Evolutionary conservation across 2,797 vertebrate species (phyloP).

Genomic region (Manis pentadactyla): DNA sequence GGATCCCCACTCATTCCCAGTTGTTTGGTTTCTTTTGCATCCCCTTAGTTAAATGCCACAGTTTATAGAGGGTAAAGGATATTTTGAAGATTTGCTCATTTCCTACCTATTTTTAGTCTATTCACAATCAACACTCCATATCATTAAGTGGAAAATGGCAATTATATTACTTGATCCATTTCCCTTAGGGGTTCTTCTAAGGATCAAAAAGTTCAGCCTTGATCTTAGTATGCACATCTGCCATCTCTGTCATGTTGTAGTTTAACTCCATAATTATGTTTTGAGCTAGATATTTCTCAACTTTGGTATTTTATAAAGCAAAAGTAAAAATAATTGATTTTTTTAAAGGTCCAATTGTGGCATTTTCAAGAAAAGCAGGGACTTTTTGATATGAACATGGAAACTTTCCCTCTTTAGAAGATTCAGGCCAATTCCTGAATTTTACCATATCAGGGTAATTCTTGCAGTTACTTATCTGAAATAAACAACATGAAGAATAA

Average conservation of each 20-base stretch:
- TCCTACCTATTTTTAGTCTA: conserved; percentile 9
- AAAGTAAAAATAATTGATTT: conserved; percentile 48
- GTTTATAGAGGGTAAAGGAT: neutral
- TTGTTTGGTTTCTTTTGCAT: conserved; percentile 15
- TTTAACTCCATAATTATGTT: conserved; percentile 63
- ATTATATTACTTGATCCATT: conserved; percentile 38
- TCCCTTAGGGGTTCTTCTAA: conserved; percentile 38
- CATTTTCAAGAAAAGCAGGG: conserved; percentile 59
- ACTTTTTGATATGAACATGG: conserved; percentile 60
- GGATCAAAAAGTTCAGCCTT: conserved; percentile 53
- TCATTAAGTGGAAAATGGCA: conserved; percentile 44
- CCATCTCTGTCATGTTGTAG: neutral
- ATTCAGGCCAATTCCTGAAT: conserved; percentile 30
- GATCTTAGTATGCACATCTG: conserved; percentile 31
- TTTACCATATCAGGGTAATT: conserved; percentile 48
- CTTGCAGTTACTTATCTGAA: conserved; percentile 47
- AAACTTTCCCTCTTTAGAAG: conserved; percentile 46
- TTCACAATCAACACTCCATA: conserved; percentile 62
- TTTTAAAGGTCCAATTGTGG: conserved; percentile 25
- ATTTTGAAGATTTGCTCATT: conserved; percentile 60
- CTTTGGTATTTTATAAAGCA: conserved; percentile 57
- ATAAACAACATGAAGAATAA: conserved; percentile 54
- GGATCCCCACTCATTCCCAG: neutral
- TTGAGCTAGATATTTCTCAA: conserved; percentile 56
- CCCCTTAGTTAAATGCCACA: neutral